Evolutionary conservation across 2,797 vertebrate species (phyloP), one percentile per base, ranked within the genome.

Genomic region (Zonotrichia albicollis): DNA sequence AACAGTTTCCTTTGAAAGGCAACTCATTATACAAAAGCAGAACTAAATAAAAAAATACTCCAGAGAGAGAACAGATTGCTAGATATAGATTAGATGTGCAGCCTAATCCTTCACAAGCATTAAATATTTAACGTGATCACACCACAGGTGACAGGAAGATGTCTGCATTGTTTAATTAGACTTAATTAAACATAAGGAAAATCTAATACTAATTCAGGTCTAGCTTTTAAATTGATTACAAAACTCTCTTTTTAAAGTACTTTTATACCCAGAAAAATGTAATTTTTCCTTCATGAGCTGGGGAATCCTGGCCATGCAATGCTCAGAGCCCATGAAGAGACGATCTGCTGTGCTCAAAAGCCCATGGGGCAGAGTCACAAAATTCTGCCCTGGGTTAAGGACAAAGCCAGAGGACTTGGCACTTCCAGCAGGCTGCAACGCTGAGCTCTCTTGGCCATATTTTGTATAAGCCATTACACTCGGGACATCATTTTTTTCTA

Each of bases 41-140:
- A 97, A 95, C 95, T 94, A 96, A 97, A 96, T 96, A 91, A 97
- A 97, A 97, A 96, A 96, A 93, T 91, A 84, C 97, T 97, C 97
- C 60, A 92, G 97, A 98, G 97, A 97, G 96, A 88, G 93, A 97
- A 96, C 97, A 97, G 97, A 97, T 98, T 98, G 98, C 89, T 91
- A 94, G 97, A 95, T 97, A 97, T 97, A 97, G 97, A 97, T 97
- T 97, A 96, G 97, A 97, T 96, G 96, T 71, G 50, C 97, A 95
- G 96, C 64, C 95, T 98, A 97, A 98, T 98, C 97, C 97, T 98
- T 97, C 97, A 96, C 81, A 93, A 77, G 93, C 97, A 97, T 98
- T 98, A 98, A 98, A 98, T 97, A 98, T 98, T 98, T 98, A 98
- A 96, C 96, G 93, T 96, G 95, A 97, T 97, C 91, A 90, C 94